Base-by-base conservation (phyloP, 2,888 invertebrate genomes). In the Periphyllus acericola region DNA sequence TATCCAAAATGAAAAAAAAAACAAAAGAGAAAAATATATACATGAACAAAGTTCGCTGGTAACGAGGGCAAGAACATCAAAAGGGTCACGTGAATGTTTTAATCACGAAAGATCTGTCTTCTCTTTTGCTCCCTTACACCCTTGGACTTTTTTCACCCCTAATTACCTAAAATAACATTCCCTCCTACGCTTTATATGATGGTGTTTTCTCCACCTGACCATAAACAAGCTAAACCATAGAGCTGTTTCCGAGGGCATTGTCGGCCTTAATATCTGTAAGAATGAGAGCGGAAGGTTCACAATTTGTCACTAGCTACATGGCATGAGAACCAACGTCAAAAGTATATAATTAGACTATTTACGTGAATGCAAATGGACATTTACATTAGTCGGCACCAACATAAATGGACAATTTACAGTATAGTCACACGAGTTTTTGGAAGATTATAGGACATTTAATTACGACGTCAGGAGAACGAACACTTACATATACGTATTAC, bases 21-120 rank as follows among this genome's bases (percentile, higher is more conserved):
- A 80, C 71, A 86, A 86, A 79, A 80, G 72, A 36, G 29, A 11
- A 87, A 87, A 68, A 80, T 60, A 80, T 60, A 29, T 40, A 60
- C 80, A 74, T 17, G 32, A 72, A 75, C 75, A 52, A 76, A 87
- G 29, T 74, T 72, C 80, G 40, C 74, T 66, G 72, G 36, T 80
- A 80, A 87, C 72, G 19, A 87, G 17, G 32, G 32, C 55, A 74
- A 60, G 32, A 87, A 80, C 86, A 87, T 87, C 80, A 80, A 87
- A 80, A 87, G 74, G 60, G 32, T 60, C 60, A 86, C 55, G 60
- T 74, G 40, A 60, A 74, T 40, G 40, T 87, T 87, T 79, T 80
- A 87, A 80, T 80, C 80, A 80, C 71, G 25, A 55, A 86, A 34
- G 60, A 80, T 74, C 60, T 29, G 60, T 60, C 55, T 87, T 72